Evolutionary conservation across 2,888 invertebrate genomes (phyloP).

Genomic region (Cheilosia vernalis): DNA sequence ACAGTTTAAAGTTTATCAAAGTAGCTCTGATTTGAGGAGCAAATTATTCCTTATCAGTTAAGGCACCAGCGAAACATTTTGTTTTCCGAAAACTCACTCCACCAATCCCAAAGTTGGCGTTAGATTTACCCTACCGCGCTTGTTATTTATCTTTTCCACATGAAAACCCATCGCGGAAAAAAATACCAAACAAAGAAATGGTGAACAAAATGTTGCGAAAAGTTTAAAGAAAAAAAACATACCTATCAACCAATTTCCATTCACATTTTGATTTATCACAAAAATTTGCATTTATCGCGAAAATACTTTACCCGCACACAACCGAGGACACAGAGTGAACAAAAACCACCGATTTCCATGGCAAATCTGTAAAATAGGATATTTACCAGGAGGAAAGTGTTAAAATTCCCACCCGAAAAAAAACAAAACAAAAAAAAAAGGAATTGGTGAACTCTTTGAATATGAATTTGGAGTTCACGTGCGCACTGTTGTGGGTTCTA

Average conservation of each 20-base stretch:
- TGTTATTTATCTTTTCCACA: too few species aligned
- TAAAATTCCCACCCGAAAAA: background rate
- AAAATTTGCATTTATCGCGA: slow-evolving; percentile 53
- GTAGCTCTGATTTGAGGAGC: too few species aligned
- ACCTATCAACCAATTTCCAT: slow-evolving; percentile 46
- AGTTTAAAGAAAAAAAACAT: background rate
- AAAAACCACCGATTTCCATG: slow-evolving; percentile 20
- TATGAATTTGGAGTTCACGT: slow-evolving; percentile 34
- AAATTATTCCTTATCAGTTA: too few species aligned
- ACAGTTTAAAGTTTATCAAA: too few species aligned
- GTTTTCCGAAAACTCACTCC: too few species aligned
- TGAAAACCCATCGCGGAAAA: background rate
- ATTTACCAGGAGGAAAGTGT: slow-evolving; percentile 32
- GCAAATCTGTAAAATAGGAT: slow-evolving; percentile 36
- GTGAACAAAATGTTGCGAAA: background rate
- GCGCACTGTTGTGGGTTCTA: slow-evolving; percentile 15
- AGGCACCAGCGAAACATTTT: too few species aligned
- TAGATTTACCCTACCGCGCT: too few species aligned
- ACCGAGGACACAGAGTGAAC: slow-evolving; percentile 13
- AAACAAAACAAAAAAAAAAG: background rate
- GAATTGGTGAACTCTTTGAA: background rate
- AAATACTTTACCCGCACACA: slow-evolving; percentile 43
- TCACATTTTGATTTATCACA: slow-evolving; percentile 58
- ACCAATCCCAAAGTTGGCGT: too few species aligned
- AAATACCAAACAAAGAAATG: background rate